phyloP scores from a whole-genome alignment of 2,888 invertebrate species.

The Sisyra nigra region DNA sequence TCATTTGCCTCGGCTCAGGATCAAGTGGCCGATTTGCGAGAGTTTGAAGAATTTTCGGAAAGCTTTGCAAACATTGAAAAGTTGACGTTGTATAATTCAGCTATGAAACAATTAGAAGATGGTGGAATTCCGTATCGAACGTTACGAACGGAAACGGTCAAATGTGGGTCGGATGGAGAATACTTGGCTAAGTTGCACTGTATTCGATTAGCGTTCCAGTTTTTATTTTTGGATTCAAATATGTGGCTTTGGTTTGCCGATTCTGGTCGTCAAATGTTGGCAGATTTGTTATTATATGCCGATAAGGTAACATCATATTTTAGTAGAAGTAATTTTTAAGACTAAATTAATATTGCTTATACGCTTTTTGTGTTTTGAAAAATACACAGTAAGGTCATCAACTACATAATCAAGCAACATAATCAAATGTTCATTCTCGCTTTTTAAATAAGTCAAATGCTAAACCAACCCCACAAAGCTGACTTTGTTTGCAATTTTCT shows the following conservation, averaged over 20 bases:
- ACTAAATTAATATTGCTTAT: no score
- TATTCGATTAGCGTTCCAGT: constrained; percentile 72
- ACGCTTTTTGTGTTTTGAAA: no score
- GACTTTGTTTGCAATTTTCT: no score
- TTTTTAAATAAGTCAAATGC: no score
- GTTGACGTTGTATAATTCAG: constrained; percentile 71
- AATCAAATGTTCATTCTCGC: no score
- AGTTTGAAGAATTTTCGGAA: constrained; percentile 76
- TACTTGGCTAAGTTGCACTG: constrained; percentile 94
- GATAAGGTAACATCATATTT: constrained; percentile 64
- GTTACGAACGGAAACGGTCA: constrained; percentile 71
- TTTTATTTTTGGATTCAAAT: constrained; percentile 50
- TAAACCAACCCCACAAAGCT: no score
- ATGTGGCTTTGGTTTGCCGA: constrained; percentile 73
- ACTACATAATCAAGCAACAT: no score
- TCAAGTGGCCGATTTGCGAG: constrained; percentile 75
- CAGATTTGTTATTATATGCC: constrained; percentile 72
- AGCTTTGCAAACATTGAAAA: constrained; percentile 61
- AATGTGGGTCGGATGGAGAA: constrained; percentile 81
- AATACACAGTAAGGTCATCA: no score
- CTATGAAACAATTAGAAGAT: constrained; percentile 67
- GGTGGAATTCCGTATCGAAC: constrained; percentile 50
- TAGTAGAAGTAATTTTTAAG: no score
- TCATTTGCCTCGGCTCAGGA: constrained; percentile 95
- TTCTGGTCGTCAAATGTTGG: constrained; percentile 76